Evolutionary conservation across 2,797 vertebrate genomes (phyloP), one percentile per base, ranked within the genome.

Genomic region (Danio choprae): DNA sequence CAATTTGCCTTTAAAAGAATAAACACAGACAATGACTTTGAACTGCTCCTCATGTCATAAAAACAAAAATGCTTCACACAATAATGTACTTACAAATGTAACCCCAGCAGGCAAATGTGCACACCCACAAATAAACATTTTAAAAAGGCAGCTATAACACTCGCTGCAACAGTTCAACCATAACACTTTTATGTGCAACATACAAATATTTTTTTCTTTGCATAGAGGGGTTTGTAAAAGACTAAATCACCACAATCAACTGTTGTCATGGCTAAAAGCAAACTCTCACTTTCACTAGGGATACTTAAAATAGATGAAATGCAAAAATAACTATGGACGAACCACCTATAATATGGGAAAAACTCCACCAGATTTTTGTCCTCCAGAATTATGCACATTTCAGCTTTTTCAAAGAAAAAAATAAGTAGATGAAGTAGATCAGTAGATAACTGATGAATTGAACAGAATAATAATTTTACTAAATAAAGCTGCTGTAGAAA

Each of bases 51-150:
- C 0, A 0, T 9, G 13, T 50, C 15, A 68, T 50, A 50, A 50
- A 68, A 38, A 36, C 4, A 0, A 36, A 48, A 68, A n/a, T 36
- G 65, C 22, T 50, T 50, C 29, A 29, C 8, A 50, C 65, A 68
- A 15, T 68, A 38, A n/a, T 69, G 65, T 38, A 12, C 29, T 16
- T 6, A 68, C 4, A 68, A 69, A 51, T 69, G 15, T 50, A 50
- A 50, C 15, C 22, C 22, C 44, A 50, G 22, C 13, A 68, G 44
- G 65, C 7, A 68, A 50, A 50, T 36, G 46, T n/a, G 22, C 15
- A 29, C 22, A 51, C 1, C 6, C 15, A 51, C 65, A 69, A 69
- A 69, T 51, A 68, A 51, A 51, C 29, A 51, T 51, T 50, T 50
- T 9, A 36, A 68, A 36, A 51, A 68, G 15, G 22, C 46, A 50